Evolutionary conservation across 2,797 vertebrate species (phyloP).

Genomic region (Scolopax rusticola): DNA sequence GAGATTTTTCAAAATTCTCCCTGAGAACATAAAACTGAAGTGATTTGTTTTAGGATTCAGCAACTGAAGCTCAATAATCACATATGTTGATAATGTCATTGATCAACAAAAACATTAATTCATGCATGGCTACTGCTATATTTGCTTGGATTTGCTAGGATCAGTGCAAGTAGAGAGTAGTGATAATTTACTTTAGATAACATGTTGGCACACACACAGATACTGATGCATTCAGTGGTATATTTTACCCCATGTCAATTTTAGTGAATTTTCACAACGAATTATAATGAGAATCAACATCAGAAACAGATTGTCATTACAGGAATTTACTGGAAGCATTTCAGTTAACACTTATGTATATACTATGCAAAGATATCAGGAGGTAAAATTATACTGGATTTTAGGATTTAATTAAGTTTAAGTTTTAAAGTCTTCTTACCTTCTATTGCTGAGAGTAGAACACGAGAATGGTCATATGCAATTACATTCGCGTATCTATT

Average conservation of each 20-base stretch:
- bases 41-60: neutral
- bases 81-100: neutral
- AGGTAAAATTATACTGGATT: neutral
- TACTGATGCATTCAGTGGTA: neutral
- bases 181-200: neutral
- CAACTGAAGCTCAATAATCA: neutral
- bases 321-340: neutral
- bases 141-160: neutral
- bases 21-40: neutral
- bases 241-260: neutral
- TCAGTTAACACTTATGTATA: neutral
- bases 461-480: constrained; percentile 97
- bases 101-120: neutral
- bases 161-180: neutral
- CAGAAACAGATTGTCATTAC: neutral
- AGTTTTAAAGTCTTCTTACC: constrained; percentile 82
- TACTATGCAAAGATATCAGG: neutral
- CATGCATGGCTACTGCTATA: neutral
- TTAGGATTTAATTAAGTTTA: neutral
- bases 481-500: constrained; percentile 99
- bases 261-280: neutral
- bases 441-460: constrained; percentile 95
- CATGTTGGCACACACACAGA: neutral
- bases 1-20: neutral
- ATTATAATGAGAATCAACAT: neutral